Percentiles rank a stretch among this genome's conserved stretches.
These are phyloP conservation scores for Leptopterna dolabrata DNA, from an alignment of 2,888 invertebrate species.

Conservation along the genomic window DNA sequence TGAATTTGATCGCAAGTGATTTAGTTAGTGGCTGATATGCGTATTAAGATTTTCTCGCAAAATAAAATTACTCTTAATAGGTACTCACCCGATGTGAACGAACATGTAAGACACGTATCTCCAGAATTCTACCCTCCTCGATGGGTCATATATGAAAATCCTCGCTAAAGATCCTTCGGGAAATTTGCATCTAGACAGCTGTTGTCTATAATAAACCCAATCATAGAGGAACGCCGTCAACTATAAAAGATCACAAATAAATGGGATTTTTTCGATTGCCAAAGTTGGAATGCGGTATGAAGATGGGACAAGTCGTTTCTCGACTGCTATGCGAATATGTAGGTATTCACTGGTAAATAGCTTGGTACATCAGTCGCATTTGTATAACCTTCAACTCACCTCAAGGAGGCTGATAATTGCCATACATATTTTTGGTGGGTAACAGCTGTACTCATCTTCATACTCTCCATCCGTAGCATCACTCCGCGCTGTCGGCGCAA, in stretches of 20 bases:
- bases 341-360: too few species aligned
- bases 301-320: too few species aligned
- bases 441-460: conserved; percentile 91
- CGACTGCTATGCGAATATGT: too few species aligned
- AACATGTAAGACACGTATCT: conserved; percentile 95
- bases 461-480: conserved; percentile 77
- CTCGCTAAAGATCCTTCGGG: conserved; percentile 81
- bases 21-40: too few species aligned
- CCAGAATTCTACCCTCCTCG: conserved; percentile 89
- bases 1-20: too few species aligned
- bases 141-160: conserved; percentile 89
- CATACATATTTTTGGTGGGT: conserved; percentile 95
- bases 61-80: too few species aligned
- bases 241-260: conserved; percentile 63
- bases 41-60: too few species aligned
- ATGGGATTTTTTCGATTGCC: too few species aligned
- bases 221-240: conserved; percentile 63
- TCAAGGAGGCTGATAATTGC: conserved; percentile 71
- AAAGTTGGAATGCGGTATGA: too few species aligned
- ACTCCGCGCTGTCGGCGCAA: conserved; percentile 61
- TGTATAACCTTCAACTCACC: conserved; percentile 72
- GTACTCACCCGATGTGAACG: conserved; percentile 88
- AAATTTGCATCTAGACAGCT: too few species aligned
- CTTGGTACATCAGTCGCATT: too few species aligned
- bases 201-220: conserved; percentile 64